Base-by-base conservation (phyloP, 1,140 invertebrate genomes). In the Neuroterus valhalla region DNA sequence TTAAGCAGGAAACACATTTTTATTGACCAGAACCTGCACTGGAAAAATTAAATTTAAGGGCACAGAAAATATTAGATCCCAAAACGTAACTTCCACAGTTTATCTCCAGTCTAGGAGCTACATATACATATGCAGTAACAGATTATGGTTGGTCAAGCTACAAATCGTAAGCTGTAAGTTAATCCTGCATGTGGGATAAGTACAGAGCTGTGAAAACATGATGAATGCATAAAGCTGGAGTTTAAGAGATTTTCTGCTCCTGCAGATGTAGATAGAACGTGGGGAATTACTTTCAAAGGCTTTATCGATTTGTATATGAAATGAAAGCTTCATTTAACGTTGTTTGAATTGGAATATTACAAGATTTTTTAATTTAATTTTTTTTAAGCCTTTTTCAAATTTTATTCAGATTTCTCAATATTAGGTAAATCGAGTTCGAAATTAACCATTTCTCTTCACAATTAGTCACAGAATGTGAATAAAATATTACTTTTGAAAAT, bases 131-230 rank as follows among this genome's bases (percentile, higher is more conserved):
- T 62, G 26, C 52, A 62, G 52, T 62, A 62, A 62, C 52, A 62
- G 52, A 62, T 62, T 62, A 62, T 62, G 52, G 52, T 62, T 62
- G 52, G 52, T 31, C 52, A 62, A 31, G 52, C 52, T 62, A 31
- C 52, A 62, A 62, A 23, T 62, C 52, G 52, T 62, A 62, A 62
- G 55, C 55, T 62, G 55, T 62, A 62, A 62, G 23, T 62, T 62
- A 62, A 62, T 62, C 55, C 55, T 12, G 55, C 31, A 26, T 62
- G 55, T 15, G 26, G 2, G 55, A 26, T 62, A 62, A 38, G 55
- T 62, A 15, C 23, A 62, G 55, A 62, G 55, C 55, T 62, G 55
- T 62, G 55, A 62, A 62, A 62, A 62, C 55, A 62, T 62, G 55
- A 62, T 62, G 55, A 62, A 62, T 62, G 55, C 21, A 62, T 62